Evolutionary conservation across 2,888 invertebrate genomes (phyloP).

Genomic region (Cosmia pyralina): DNA sequence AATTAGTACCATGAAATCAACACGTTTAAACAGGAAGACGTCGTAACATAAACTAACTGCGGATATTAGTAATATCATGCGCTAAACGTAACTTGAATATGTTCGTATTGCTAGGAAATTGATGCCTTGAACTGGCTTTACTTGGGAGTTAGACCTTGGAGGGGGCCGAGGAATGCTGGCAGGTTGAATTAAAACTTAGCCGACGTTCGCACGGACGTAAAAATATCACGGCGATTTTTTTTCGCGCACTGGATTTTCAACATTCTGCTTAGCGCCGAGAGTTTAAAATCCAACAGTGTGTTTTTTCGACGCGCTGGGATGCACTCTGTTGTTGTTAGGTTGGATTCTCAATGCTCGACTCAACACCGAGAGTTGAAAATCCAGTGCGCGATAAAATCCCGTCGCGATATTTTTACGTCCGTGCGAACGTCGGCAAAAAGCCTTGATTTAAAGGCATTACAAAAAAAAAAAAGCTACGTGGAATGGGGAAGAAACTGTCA

Average conservation of each 20-base stretch:
- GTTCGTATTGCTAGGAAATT: constrained; percentile 24
- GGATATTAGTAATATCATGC: constrained; percentile 30
- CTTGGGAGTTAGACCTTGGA: constrained; percentile 20
- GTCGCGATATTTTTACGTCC: too few species aligned
- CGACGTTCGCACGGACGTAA: too few species aligned
- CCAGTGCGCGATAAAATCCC: too few species aligned
- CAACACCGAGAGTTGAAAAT: too few species aligned
- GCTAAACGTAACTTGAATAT: constrained; percentile 26
- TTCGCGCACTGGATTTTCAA: too few species aligned
- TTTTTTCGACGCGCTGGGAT: too few species aligned
- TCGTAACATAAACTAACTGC: constrained; percentile 17
- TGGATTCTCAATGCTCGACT: too few species aligned
- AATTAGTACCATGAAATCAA: constrained; percentile 51
- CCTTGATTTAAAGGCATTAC: not conserved
- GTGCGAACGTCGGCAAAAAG: too few species aligned
- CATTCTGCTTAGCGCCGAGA: too few species aligned
- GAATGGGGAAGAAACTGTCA: not conserved
- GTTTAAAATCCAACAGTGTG: too few species aligned
- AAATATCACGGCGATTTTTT: too few species aligned
- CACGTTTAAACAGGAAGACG: constrained; percentile 41
- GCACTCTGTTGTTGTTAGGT: too few species aligned
- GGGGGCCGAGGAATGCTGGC: not conserved
- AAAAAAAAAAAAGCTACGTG: not conserved
- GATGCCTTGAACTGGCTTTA: constrained; percentile 33
- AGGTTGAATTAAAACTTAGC: not conserved